A percentile compares a stretch with the other conserved stretches of the same genome.
Conservation (phyloP, 2,113 vertebrate genomes). For the Albula goreensis region DNA sequence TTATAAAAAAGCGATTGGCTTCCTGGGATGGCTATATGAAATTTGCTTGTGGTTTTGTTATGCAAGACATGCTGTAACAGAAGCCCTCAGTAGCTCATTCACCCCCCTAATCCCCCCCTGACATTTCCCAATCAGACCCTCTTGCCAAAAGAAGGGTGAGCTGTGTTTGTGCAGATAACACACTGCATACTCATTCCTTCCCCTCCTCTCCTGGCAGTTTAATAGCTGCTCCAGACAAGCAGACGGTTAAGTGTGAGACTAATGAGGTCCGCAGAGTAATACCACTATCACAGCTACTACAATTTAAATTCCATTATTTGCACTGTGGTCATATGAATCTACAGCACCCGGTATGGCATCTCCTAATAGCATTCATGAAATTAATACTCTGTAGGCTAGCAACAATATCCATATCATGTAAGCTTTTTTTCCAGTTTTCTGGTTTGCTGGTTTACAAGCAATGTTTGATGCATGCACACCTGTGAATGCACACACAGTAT, state of each 20-base stretch:
- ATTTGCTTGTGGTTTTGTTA: conserved; percentile 39
- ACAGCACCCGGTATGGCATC: conserved; percentile 1
- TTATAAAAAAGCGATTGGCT: neutral
- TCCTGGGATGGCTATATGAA: neutral
- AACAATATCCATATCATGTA: no score
- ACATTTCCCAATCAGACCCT: conserved; percentile 29
- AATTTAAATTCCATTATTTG: conserved; percentile 21
- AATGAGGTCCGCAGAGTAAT: conserved; percentile 47
- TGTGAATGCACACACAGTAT: no score
- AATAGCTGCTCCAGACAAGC: conserved; percentile 38
- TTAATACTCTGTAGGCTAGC: neutral
- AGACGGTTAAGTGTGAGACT: conserved; percentile 39
- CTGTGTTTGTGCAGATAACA: conserved; percentile 38
- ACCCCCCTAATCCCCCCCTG: conserved; percentile 29
- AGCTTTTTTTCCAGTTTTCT: neutral
- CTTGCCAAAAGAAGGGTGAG: conserved; percentile 24
- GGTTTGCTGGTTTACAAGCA: neutral
- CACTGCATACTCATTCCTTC: conserved; percentile 26
- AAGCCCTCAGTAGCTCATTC: conserved; percentile 30
- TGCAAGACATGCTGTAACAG: conserved; percentile 28
- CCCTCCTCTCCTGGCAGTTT: conserved; percentile 26
- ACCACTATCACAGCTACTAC: conserved; percentile 15
- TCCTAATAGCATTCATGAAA: neutral
- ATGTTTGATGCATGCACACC: neutral
- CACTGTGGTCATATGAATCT: conserved; percentile 15